Evolutionary conservation across 2,888 invertebrate species (phyloP).

Genomic region (Cyclophora albipunctata): DNA sequence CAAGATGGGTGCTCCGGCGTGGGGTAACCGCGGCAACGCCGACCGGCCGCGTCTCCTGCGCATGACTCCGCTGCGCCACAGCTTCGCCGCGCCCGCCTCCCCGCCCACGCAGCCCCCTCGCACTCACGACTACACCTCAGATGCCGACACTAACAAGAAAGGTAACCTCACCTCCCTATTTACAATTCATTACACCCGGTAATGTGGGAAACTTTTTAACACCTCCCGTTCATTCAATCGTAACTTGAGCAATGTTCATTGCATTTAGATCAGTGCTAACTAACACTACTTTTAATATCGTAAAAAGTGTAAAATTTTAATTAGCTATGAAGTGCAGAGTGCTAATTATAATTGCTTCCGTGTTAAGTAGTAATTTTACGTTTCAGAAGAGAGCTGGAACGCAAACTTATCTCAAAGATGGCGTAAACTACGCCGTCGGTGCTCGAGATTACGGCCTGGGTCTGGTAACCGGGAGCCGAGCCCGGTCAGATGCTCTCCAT

Average conservation of each 20-base stretch:
- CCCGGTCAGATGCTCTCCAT: conserved; percentile 74
- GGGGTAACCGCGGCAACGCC: conserved; percentile 66
- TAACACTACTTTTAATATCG: background rate
- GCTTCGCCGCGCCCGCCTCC: conserved; percentile 71
- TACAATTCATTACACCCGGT: conserved; percentile 8
- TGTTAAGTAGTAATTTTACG: conserved; percentile 1
- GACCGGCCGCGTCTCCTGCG: conserved; percentile 74
- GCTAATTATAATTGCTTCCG: background rate
- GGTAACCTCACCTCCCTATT: conserved; percentile 15
- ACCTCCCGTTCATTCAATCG: conserved; percentile 8
- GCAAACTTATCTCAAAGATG: conserved; percentile 84
- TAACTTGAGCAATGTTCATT: background rate
- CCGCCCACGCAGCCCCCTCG: conserved; percentile 58
- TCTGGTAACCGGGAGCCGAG: conserved; percentile 72
- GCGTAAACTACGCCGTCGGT: conserved; percentile 82
- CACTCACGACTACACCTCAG: conserved; percentile 70
- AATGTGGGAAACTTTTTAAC: conserved; percentile 8
- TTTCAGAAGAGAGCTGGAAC: conserved; percentile 83
- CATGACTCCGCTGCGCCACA: conserved; percentile 76
- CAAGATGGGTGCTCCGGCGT: conserved; percentile 65
- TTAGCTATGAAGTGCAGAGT: conserved; percentile 1
- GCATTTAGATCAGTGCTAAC: conserved; percentile 2
- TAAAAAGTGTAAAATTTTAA: background rate
- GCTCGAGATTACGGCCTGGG: conserved; percentile 80
- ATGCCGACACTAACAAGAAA: conserved; percentile 71